Evolutionary conservation across 2,113 vertebrate genomes (phyloP).

Genomic region (Trematomus loennbergii): DNA sequence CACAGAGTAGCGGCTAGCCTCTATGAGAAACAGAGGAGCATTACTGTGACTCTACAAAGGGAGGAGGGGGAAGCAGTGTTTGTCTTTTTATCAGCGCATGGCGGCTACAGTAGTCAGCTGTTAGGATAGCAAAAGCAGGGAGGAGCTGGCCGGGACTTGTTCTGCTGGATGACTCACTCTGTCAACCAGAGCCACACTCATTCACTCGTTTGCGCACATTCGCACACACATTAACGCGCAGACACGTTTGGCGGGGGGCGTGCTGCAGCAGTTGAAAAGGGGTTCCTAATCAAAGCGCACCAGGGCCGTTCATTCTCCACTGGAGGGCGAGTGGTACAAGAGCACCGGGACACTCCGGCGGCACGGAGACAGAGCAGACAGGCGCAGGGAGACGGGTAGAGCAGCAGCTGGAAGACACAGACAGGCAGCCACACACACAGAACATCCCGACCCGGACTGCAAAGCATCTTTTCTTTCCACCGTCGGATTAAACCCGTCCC

Average conservation of each 20-base stretch:
- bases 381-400: constrained; percentile 55
- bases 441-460: constrained; percentile 65
- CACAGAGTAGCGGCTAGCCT: background rate
- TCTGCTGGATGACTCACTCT: constrained; percentile 81
- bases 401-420: constrained; percentile 61
- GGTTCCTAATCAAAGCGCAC: constrained; percentile 68
- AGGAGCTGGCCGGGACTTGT: constrained; percentile 66
- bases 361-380: constrained; percentile 54
- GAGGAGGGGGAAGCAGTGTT: constrained; percentile 31
- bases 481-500: constrained; percentile 74
- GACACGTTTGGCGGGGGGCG: constrained; percentile 37
- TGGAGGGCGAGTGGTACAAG: constrained; percentile 81
- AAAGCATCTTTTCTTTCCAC: constrained; percentile 57
- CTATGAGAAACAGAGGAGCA: background rate
- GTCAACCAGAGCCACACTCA: constrained; percentile 54
- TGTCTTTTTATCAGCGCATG: constrained; percentile 59
- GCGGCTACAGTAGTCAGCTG: constrained; percentile 75
- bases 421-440: constrained; percentile 13
- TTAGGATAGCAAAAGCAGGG: constrained; percentile 58
- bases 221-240: constrained; percentile 24
- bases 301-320: constrained; percentile 77
- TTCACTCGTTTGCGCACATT: constrained; percentile 13
- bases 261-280: constrained; percentile 52
- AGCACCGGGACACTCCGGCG: constrained; percentile 70
- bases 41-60: background rate